Conservation (phyloP, 2,113 vertebrate species). For the Myrmophylax atrothorax region DNA sequence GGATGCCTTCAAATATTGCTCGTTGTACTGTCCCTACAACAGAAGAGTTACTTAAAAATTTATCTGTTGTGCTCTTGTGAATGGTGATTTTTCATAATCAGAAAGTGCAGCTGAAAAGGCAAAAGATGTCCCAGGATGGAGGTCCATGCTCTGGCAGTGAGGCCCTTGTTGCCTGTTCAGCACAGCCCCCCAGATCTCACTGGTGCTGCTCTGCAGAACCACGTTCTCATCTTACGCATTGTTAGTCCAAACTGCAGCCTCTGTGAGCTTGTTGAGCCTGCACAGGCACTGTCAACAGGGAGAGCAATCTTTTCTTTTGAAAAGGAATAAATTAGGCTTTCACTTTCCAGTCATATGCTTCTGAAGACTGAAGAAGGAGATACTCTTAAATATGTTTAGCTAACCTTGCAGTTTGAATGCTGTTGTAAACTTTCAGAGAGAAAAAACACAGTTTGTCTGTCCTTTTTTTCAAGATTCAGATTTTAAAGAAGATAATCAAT, state of each 20-base stretch:
- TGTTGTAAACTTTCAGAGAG: background rate
- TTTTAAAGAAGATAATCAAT: background rate
- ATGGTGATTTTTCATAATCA: background rate
- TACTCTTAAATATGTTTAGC: background rate
- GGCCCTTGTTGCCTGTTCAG: rapidly evolving
- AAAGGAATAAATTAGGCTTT: background rate
- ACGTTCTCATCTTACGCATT: rapidly evolving
- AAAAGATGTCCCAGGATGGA: background rate
- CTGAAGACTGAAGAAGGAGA: background rate
- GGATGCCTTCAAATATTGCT: background rate
- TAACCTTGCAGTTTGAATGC: background rate
- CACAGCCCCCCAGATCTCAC: background rate
- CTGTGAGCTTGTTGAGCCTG: rapidly evolving
- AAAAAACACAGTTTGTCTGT: background rate
- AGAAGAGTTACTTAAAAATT: background rate
- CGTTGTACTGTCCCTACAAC: background rate
- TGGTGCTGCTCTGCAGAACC: background rate
- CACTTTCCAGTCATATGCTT: background rate
- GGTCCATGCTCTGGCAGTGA: rapidly evolving
- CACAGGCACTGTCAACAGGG: background rate
- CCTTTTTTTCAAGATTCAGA: background rate
- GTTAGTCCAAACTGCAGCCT: background rate
- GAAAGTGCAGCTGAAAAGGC: background rate
- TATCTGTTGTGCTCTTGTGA: background rate
- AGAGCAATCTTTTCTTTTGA: background rate